Evolutionary conservation across 2,888 invertebrate genomes (phyloP).

Genomic region (Amphipyra berbera): DNA sequence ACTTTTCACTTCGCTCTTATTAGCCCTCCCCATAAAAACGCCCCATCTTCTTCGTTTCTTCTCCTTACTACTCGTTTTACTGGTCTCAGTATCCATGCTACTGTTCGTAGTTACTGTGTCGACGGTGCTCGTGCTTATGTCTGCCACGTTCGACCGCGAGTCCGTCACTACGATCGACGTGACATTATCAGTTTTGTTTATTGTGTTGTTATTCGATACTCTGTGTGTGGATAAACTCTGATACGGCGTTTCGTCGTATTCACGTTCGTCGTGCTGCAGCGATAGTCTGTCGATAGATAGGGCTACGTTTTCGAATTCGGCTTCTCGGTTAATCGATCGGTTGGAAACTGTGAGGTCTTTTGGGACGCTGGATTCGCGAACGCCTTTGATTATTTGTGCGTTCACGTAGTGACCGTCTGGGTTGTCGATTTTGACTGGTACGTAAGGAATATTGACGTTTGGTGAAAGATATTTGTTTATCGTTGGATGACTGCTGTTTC

Average conservation of each 20-base stretch:
- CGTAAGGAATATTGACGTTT: constrained; percentile 58
- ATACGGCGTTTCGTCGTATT: constrained; percentile 84
- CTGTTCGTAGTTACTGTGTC: constrained; percentile 71
- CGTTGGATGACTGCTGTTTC: constrained; percentile 79
- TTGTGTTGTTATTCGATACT: constrained; percentile 77
- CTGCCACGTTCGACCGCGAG: constrained; percentile 39
- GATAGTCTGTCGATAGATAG: constrained; percentile 77
- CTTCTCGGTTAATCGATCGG: constrained; percentile 69
- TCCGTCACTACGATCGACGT: constrained; percentile 81
- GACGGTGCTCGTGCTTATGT: constrained; percentile 61
- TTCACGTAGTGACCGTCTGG: constrained; percentile 83
- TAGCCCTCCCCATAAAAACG: constrained; percentile 91
- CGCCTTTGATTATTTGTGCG: constrained; percentile 85
- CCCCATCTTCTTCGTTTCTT: constrained; percentile 92
- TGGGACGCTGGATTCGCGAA: constrained; percentile 79
- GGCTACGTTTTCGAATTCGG: constrained; percentile 75
- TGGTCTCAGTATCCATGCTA: constrained; percentile 75
- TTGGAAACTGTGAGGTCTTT: constrained; percentile 74
- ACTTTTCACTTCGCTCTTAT: constrained; percentile 90
- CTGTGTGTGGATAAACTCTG: constrained; percentile 83
- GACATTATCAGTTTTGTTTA: constrained; percentile 78
- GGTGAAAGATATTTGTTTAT: constrained; percentile 71
- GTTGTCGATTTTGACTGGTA: constrained; percentile 65
- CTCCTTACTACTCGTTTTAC: constrained; percentile 85
- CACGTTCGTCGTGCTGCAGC: constrained; percentile 75